Evolutionary conservation across 2,888 invertebrate genomes (phyloP), one percentile per base, ranked within the genome.

Genomic region (Cryptus viduatorius): DNA sequence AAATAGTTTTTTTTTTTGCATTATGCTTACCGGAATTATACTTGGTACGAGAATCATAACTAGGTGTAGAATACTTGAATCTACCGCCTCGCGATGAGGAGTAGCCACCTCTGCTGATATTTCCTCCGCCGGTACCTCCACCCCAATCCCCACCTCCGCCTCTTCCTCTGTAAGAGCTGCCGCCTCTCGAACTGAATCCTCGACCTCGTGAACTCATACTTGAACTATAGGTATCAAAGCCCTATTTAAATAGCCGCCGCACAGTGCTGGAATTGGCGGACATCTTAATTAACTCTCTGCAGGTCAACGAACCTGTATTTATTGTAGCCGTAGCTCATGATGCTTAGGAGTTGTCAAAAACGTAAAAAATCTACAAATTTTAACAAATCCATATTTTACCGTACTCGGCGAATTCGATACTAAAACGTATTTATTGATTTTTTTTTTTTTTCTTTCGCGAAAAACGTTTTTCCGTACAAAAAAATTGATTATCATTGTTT

Each of bases 201-300:
- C 93, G 89, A 12, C 93, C 93, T 42, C 93, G 90, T 31, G 92
- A 91, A 87, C 92, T 93, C 93, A 93, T 93, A 65, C 86, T 92
- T 50, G 88, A 89, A 79, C 92, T 91, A 29, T 59, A 14, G 59
- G 44, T 46, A 44, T 14, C 14, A 10, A 59, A 77, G 68, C 8
- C 5, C 19, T 42, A 69, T 53, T 68, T 37, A 24, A 85, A 76
- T 76, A 37, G 37, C 37, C 10, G 31, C 14, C 29, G 14, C 5
- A 24, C 7, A 4, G 14, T n/a, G n/a, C 29, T 31, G 2, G 31
- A 29, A 4, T 4, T 5, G n/a, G 5, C 5, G 14, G 61, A 61
- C 61, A 61, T 31, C 29, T 7, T n/a, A 31, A 61, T 61, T 31
- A 31, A 14, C 67, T 37, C 19, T 53, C 7, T 24, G 7, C 16